phyloP scores from a whole-genome alignment of 2,113 vertebrate species.

The Seriola aureovittata region DNA sequence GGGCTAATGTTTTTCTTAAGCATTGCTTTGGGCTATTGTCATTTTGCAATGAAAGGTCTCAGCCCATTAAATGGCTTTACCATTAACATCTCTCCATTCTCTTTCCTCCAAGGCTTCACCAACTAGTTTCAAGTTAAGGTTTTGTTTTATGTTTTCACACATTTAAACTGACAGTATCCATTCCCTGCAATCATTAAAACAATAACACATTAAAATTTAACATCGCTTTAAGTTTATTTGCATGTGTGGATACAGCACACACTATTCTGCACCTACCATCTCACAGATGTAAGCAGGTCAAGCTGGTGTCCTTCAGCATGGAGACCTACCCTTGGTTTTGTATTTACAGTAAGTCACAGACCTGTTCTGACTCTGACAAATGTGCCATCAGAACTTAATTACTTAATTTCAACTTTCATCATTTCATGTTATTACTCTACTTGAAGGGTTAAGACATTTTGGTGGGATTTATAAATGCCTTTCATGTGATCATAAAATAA shows the following conservation, averaged over 20 bases:
- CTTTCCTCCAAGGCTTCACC: not conserved
- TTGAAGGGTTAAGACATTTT: too few relatives aligned
- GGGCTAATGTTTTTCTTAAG: too few relatives aligned
- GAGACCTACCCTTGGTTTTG: not conserved
- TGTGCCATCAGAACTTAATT: not conserved
- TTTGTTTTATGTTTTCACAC: not conserved
- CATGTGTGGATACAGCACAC: not conserved
- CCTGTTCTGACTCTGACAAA: not conserved
- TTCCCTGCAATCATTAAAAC: not conserved
- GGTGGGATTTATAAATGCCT: too few relatives aligned
- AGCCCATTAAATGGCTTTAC: not conserved
- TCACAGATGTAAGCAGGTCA: not conserved
- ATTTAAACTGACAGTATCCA: not conserved
- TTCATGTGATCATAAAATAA: not conserved
- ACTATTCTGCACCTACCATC: not conserved
- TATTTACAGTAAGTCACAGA: not conserved
- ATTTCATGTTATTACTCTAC: not conserved
- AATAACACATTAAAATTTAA: not conserved
- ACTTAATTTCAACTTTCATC: not conserved
- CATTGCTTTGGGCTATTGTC: too few relatives aligned
- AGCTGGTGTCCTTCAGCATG: not conserved
- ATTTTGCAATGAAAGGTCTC: too few relatives aligned
- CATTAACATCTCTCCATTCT: not conserved
- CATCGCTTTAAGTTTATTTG: not conserved
- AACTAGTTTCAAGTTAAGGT: not conserved